These are phyloP conservation scores for Callaeas wilsoni DNA, from an alignment of 2,113 vertebrate species.

Conservation along the genomic window DNA sequence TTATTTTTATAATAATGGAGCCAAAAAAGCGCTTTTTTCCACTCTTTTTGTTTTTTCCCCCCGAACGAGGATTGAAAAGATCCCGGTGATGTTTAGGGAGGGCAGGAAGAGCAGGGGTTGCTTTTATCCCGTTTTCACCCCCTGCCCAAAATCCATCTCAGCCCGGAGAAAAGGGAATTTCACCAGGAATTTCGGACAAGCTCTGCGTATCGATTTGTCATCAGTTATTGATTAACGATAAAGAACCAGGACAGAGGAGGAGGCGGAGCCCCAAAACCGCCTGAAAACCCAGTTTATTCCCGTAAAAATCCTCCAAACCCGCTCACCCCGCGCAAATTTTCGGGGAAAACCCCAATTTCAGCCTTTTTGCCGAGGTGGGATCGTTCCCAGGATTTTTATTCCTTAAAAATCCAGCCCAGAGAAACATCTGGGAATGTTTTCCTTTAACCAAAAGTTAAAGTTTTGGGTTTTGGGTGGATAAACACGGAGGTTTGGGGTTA, in stretches of 20 bases:
- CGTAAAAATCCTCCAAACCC: not conserved
- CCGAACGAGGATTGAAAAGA: too few relatives aligned
- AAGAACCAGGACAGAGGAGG: not conserved
- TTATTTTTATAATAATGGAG: too few relatives aligned
- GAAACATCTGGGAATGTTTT: too few relatives aligned
- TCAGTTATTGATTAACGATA: not conserved
- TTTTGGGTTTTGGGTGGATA: not conserved
- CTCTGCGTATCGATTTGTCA: too few relatives aligned
- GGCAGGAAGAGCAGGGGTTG: too few relatives aligned
- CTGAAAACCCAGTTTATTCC: not conserved
- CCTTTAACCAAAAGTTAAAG: not conserved
- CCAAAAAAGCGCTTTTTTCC: too few relatives aligned
- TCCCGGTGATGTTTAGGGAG: too few relatives aligned
- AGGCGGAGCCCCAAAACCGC: not conserved
- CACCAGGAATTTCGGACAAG: rapidly evolving
- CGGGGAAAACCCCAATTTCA: not conserved
- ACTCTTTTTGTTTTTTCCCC: too few relatives aligned
- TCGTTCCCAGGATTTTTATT: not conserved
- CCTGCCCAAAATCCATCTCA: not conserved
- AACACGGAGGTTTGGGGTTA: not conserved
- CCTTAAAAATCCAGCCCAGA: not conserved
- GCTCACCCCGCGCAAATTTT: not conserved
- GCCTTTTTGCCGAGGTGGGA: too few relatives aligned
- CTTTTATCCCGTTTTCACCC: too few relatives aligned
- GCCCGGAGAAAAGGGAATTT: not conserved